These are phyloP conservation scores for Poeciliopsis turneri DNA, from an alignment of 2,797 vertebrate genomes.

Conservation along the genomic window DNA sequence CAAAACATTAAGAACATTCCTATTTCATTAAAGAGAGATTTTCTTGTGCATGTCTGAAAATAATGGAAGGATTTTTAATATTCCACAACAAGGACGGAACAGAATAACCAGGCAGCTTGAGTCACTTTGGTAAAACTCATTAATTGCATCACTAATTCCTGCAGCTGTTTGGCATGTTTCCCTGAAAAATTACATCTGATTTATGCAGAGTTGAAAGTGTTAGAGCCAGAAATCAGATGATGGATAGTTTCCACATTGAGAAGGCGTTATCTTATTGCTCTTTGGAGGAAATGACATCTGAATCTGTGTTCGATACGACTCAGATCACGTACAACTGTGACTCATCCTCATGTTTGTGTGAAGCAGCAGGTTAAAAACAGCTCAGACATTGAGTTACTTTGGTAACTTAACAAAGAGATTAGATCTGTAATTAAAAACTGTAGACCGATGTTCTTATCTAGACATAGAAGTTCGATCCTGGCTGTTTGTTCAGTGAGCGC, in stretches of 20 bases:
- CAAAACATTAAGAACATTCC: neutral
- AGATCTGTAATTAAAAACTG: conserved; percentile 13
- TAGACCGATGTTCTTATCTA: conserved; percentile 1
- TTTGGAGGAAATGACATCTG: neutral
- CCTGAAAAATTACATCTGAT: neutral
- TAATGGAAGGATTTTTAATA: neutral
- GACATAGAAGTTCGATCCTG: neutral
- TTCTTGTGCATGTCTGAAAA: neutral
- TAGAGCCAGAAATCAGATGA: neutral
- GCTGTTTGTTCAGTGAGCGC: neutral
- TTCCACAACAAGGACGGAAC: neutral
- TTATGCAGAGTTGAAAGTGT: neutral
- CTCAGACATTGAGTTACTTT: neutral
- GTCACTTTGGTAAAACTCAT: neutral
- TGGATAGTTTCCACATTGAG: neutral
- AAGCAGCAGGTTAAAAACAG: neutral
- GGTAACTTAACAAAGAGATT: conserved; percentile 9
- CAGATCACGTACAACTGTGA: conserved; percentile 7
- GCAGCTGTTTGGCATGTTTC: neutral
- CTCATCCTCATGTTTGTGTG: neutral
- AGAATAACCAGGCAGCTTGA: neutral
- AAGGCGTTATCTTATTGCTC: neutral
- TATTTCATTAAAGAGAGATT: neutral
- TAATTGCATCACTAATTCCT: neutral
- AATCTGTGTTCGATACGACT: neutral